Base-by-base conservation (phyloP, 1,140 invertebrate species). In the Harpegnathos saltator region DNA sequence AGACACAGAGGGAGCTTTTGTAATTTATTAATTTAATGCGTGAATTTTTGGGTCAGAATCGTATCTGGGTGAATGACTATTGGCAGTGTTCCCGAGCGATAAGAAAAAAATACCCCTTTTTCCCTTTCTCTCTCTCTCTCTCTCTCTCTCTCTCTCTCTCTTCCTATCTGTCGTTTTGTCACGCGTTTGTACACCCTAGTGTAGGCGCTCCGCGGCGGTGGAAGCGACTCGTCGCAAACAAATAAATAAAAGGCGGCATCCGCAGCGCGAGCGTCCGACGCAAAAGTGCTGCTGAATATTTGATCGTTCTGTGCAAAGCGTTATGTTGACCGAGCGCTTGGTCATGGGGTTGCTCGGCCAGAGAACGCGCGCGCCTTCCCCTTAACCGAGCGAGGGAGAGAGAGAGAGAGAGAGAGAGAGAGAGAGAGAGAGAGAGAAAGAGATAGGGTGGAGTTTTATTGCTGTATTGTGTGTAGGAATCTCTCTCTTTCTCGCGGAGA, bases 11-110 rank as follows among this genome's bases (percentile, higher is more conserved):
- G 91, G 62, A 59, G 15, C 84, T 89, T 86, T 82, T 87, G 89
- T 93, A 93, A 93, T 92, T 92, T 93, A 93, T 93, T 93, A 93
- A 93, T 93, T 93, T 93, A 92, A 87, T 91, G 90, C 90, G 88
- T 91, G 90, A 85, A 89, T 93, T 94, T 94, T 93, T 92, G 90
- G 92, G 92, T 93, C 93, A 93, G 85, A 89, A 91, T 91, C 86
- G 91, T 92, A 92, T 92, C 85, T 82, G 78, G 84, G 69, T 82
- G 86, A 91, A 83, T 87, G 88, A 73, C 74, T 71, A 87, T 78
- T 94, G 93, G 93, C 92, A 90, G 83, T 82, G 48, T 90, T 93
- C 91, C 92, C 90, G 88, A 38, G 33, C 56, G 75, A 62, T 58
- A 83, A 78, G 82, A 89, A 90, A 92, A 90, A 91, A 86, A 85